Base-by-base conservation (phyloP, 2,113 vertebrate genomes). In the Hippopotamus amphibius region DNA sequence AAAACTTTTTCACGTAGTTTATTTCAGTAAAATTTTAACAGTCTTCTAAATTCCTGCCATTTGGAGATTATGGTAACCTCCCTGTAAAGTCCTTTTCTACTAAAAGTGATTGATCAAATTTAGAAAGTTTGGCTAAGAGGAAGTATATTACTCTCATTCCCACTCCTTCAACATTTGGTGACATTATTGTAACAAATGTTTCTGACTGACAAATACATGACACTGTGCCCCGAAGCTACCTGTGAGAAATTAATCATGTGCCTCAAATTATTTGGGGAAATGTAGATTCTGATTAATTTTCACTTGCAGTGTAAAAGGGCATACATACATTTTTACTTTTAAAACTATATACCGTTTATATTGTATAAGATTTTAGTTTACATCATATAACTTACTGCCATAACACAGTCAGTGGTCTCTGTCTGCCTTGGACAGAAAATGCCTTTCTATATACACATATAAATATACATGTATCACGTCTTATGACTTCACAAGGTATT, bases 161-260 rank as follows among this genome's bases (percentile, higher is more conserved):
- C 33, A 88, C 19, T 84, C 9, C 77, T 93, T 93, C 76, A 80
- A 93, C 15, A 55, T 68, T 85, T 92, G 43, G 13, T 43, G 17
- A 24, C 61, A 41, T 50, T 74, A 74, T 3, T 68, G 57, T 63
- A 92, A 88, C 28, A 94, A 92, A 74, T 84, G 13, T 41, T 90
- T 92, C 68, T 63, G 26, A 69, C 28, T 72, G 48, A 91, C 14
- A 79, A 95, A 93, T 22, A 77, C 74, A 33, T 74, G 76, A 76
- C 22, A 53, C 14, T 8, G 19, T 93, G n/a, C 48, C 43, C 69
- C 82, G 79, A 89, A 68, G 21, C 55, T 88, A 61, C 90, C 76
- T 96, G n/a, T 79, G 50, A 93, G n/a, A 90, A 80, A 81, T 74
- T 88, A 86, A 50, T 68, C 19, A 81, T 68, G 69, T 86, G 30